A percentile compares a stretch with the other conserved stretches of the same genome.
These are phyloP conservation scores for Agapornis roseicollis DNA, from an alignment of 2,113 vertebrate species.

Conservation along the genomic window DNA sequence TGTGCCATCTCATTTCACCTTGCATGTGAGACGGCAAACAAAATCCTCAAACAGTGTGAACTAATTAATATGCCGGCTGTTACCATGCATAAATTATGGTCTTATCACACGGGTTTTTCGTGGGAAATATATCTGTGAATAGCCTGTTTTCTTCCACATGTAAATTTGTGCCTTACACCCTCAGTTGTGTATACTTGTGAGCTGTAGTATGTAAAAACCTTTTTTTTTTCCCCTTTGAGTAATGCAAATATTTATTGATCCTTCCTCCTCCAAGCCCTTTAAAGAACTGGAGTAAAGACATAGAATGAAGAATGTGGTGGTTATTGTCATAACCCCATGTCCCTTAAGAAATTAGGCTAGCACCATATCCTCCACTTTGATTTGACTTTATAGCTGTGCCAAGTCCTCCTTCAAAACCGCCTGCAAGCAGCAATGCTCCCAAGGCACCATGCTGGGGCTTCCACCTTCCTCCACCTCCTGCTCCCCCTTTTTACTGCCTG, in stretches of 20 bases:
- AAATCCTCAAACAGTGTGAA: constrained; percentile 76
- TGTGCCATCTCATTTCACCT: constrained; percentile 85
- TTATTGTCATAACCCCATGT: constrained; percentile 76
- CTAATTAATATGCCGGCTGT: constrained; percentile 77
- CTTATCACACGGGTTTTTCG: constrained; percentile 78
- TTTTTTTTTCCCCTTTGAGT: constrained; percentile 64
- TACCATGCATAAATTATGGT: constrained; percentile 76
- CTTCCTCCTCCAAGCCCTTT: constrained; percentile 41
- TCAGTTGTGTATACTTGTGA: constrained; percentile 94
- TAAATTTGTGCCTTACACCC: constrained; percentile 99
- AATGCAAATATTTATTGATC: constrained; percentile 79
- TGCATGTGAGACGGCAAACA: constrained; percentile 86
- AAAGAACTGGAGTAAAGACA: constrained; percentile 73
- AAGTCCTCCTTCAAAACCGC: constrained; percentile 76
- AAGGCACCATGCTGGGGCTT: constrained; percentile 69
- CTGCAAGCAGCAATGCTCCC: constrained; percentile 71
- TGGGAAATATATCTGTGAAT: constrained; percentile 85
- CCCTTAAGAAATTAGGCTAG: constrained; percentile 61
- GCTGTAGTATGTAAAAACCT: constrained; percentile 78
- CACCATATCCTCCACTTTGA: constrained; percentile 3
- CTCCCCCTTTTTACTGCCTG: constrained; percentile 15
- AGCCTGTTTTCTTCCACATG: constrained; percentile 96
- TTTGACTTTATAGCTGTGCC: constrained; percentile 82
- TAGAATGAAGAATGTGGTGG: constrained; percentile 78
- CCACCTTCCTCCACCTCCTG: background rate